Conservation (phyloP, 2,113 vertebrate species). For the Neoarius graeffei region DNA sequence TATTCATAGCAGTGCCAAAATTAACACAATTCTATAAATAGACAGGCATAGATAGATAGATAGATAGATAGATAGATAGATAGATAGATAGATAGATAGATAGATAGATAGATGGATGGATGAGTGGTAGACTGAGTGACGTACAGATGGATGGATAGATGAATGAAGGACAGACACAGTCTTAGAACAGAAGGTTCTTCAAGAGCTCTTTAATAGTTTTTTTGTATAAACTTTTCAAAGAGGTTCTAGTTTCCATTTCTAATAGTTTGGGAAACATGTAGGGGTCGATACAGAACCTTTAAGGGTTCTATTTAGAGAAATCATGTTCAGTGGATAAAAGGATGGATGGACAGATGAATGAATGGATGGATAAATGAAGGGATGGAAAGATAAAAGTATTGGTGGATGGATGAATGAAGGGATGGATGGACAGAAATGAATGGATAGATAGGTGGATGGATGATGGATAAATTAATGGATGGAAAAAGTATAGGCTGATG, state of each 20-base stretch:
- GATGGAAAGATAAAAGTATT: no score
- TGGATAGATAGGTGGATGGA: not conserved
- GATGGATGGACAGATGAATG: no score
- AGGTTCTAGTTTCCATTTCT: not conserved
- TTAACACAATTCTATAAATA: not conserved
- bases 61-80: not conserved
- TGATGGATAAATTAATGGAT: not conserved
- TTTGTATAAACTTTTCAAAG: not conserved
- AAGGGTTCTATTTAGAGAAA: not conserved
- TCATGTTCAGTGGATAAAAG: not conserved
- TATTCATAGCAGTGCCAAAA: not conserved
- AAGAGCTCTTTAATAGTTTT: not conserved
- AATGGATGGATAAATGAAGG: not conserved
- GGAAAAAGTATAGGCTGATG: no score
- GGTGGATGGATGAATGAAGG: not conserved
- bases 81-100: fast-evolving
- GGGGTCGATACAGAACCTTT: not conserved
- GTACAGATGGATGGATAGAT: not conserved
- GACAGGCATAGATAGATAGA: not conserved
- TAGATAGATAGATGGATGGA: not conserved
- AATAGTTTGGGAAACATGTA: no score
- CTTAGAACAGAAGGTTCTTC: not conserved
- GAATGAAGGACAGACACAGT: not conserved
- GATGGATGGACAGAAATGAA: not conserved
- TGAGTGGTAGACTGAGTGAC: not conserved